Percentiles rank a stretch among this genome's conserved stretches.
Conservation (phyloP, 2,113 vertebrate species). For the Sebastes schlegelii region DNA sequence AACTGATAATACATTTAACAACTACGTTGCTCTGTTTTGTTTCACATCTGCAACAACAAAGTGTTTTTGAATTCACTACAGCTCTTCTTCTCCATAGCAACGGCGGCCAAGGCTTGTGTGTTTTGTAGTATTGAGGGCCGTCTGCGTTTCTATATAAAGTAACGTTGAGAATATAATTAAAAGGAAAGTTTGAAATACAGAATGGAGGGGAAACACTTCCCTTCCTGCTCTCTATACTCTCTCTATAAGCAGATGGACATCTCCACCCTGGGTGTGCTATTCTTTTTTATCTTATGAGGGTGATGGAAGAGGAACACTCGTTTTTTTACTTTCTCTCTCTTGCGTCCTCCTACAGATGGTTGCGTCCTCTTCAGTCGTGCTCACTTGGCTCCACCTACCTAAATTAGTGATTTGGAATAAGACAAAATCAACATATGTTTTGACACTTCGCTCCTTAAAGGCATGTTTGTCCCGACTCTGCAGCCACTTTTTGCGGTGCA, state of each 20-base stretch:
- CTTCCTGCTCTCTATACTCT: neutral
- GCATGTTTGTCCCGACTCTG: neutral
- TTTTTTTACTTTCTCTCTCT: neutral
- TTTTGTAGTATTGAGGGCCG: neutral
- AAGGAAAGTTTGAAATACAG: neutral
- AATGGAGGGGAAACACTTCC: neutral
- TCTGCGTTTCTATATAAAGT: neutral
- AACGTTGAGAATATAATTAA: neutral
- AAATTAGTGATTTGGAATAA: neutral
- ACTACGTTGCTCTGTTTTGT: neutral
- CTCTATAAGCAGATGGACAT: conserved; percentile 1
- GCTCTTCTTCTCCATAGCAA: neutral
- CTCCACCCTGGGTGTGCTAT: neutral
- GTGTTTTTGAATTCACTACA: neutral
- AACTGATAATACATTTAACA: neutral
- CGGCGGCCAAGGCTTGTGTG: neutral
- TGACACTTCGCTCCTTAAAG: neutral
- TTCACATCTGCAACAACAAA: no score
- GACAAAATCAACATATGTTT: conserved; percentile 4
- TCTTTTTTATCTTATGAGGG: neutral
- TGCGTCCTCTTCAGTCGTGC: neutral
- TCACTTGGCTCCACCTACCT: neutral
- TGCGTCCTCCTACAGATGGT: neutral
- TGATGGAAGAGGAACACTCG: neutral
- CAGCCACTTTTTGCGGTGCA: neutral